phyloP scores from a whole-genome alignment of 2,888 invertebrate genomes.

The Mycalesis mineus region DNA sequence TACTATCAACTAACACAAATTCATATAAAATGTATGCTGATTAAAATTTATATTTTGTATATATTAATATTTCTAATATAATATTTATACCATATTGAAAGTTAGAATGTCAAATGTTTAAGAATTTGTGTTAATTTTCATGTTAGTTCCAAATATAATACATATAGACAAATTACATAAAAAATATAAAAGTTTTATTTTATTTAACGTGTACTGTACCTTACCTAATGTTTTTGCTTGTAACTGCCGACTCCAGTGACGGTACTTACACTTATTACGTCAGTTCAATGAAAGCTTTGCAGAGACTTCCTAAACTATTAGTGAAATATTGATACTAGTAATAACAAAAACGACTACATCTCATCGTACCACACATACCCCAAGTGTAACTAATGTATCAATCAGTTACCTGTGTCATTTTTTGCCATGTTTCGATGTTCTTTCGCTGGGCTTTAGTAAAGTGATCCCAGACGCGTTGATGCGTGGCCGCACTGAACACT shows the following conservation, averaged over 20 bases:
- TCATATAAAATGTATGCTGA: background rate
- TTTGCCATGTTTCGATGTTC: conserved; percentile 99
- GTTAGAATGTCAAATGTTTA: too few species aligned
- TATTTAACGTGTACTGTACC: background rate
- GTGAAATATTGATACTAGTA: background rate
- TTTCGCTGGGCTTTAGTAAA: conserved; percentile 99
- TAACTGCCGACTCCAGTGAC: conserved; percentile 4
- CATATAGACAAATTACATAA: background rate
- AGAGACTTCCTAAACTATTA: background rate
- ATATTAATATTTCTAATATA: too few species aligned
- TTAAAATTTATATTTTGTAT: background rate
- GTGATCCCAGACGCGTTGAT: conserved; percentile 99
- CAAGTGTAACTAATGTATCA: background rate
- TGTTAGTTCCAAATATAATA: background rate
- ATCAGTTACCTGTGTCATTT: conserved; percentile 90
- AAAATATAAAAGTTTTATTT: background rate
- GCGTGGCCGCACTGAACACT: conserved; percentile 96
- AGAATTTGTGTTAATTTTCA: conserved; percentile 1
- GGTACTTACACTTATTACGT: conserved; percentile 1
- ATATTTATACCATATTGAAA: too few species aligned
- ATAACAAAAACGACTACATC: background rate
- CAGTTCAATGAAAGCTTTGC: background rate
- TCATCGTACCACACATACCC: background rate
- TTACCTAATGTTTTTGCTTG: conserved; percentile 9
- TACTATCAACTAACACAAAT: background rate